Conservation (phyloP, 2,113 vertebrate genomes). For the Pangasianodon gigas region DNA sequence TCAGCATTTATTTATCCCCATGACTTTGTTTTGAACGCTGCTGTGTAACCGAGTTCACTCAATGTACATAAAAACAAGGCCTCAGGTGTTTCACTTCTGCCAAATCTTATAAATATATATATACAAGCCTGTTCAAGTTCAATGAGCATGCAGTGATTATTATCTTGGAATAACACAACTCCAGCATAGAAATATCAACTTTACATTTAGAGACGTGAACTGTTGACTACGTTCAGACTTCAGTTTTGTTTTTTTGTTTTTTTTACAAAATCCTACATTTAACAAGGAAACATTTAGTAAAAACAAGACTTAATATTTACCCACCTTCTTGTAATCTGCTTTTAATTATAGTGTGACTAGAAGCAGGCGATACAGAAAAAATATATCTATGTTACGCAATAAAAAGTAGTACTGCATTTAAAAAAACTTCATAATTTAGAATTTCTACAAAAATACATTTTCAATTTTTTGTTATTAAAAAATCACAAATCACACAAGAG, state of each 20-base stretch:
- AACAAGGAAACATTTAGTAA: too few species aligned
- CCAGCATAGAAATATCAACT: neutral
- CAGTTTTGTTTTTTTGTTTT: neutral
- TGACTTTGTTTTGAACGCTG: neutral
- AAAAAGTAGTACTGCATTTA: too few species aligned
- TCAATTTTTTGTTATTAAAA: too few species aligned
- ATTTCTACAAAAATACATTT: too few species aligned
- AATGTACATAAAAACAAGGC: too few species aligned
- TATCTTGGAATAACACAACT: neutral
- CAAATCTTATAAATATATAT: too few species aligned
- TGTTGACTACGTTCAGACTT: neutral
- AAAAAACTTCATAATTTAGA: too few species aligned
- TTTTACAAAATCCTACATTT: too few species aligned
- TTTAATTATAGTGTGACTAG: neutral
- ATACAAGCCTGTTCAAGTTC: neutral
- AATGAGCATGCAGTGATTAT: neutral
- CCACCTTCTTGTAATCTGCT: neutral
- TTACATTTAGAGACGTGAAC: neutral
- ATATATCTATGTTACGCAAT: neutral
- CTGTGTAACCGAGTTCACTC: neutral
- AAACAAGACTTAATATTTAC: too few species aligned
- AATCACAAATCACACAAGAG: too few species aligned
- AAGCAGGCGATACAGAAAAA: neutral
- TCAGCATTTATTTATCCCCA: too few species aligned
- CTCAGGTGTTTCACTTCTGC: too few species aligned